phyloP scores from a whole-genome alignment of 2,888 invertebrate species.

The Ichneumoninae sp. region DNA sequence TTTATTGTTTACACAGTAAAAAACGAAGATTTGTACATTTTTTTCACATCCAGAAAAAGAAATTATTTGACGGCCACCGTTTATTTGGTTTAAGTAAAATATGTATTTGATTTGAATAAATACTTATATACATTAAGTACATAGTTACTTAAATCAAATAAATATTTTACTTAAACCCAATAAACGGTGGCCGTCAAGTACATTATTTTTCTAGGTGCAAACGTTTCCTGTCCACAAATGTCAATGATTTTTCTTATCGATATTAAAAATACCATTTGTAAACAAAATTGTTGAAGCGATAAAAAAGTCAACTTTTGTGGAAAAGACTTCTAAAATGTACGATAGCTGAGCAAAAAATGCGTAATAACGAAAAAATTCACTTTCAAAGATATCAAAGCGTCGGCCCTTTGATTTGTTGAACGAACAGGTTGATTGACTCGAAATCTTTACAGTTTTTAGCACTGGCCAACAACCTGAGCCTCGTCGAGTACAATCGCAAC shows the following conservation, averaged over 20 bases:
- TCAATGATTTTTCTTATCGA: neutral
- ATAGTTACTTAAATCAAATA: too few species aligned
- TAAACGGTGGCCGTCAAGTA: too few species aligned
- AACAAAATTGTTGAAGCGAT: neutral
- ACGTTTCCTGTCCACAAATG: neutral
- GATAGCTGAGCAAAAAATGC: neutral
- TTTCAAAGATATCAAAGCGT: neutral
- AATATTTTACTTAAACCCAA: too few species aligned
- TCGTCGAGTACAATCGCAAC: conserved; percentile 63
- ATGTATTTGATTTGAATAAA: too few species aligned
- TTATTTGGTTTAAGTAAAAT: too few species aligned
- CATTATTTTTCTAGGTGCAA: too few species aligned
- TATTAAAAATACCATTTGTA: neutral
- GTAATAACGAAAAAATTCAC: neutral
- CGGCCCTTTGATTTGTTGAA: neutral
- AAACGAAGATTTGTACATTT: neutral
- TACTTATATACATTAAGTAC: too few species aligned
- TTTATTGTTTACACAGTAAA: neutral
- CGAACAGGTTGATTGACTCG: neutral
- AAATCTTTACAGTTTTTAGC: conserved; percentile 58
- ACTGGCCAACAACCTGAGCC: conserved; percentile 61
- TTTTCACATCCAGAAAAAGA: neutral
- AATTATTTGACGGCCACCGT: too few species aligned
- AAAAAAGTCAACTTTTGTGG: neutral
- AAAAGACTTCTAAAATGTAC: neutral